Percentiles rank a stretch among this genome's conserved stretches.
Evolutionary conservation across 2,797 vertebrate species (phyloP).

Genomic region (Calcarius lapponicus): DNA sequence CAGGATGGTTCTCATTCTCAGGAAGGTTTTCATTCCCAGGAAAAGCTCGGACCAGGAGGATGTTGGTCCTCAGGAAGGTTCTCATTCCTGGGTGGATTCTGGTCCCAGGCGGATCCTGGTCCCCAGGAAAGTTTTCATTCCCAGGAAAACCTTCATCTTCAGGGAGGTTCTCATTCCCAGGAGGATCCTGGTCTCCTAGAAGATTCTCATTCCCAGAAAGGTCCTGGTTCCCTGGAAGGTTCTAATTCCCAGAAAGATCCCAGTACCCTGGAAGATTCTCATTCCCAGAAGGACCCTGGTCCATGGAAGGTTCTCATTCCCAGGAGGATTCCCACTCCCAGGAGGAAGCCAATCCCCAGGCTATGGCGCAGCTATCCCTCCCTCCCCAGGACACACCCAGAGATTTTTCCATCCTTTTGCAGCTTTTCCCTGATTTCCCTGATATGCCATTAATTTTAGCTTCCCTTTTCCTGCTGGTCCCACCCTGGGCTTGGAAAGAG

Average conservation of each 20-base stretch:
- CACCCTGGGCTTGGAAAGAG: background rate
- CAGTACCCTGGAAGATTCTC: rapidly evolving
- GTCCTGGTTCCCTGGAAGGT: background rate
- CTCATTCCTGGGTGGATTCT: rapidly evolving
- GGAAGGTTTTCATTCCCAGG: no score
- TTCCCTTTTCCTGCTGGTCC: background rate
- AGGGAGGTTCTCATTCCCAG: background rate
- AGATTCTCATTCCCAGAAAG: background rate
- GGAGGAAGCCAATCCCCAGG: rapidly evolving
- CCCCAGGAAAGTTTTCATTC: rapidly evolving
- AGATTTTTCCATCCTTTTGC: rapidly evolving
- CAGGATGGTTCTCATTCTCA: no score
- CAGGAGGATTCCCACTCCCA: background rate
- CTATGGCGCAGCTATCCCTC: rapidly evolving
- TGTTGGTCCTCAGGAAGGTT: rapidly evolving
- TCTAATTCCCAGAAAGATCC: background rate
- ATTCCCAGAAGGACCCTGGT: rapidly evolving
- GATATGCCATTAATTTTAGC: background rate
- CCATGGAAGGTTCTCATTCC: no score
- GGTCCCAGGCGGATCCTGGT: rapidly evolving
- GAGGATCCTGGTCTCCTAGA: rapidly evolving
- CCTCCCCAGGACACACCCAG: rapidly evolving
- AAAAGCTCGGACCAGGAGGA: no score
- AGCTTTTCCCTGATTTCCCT: background rate
- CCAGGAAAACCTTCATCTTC: rapidly evolving